Base-by-base conservation (phyloP, 2,888 invertebrate species). In the Campaea margaritaria region DNA sequence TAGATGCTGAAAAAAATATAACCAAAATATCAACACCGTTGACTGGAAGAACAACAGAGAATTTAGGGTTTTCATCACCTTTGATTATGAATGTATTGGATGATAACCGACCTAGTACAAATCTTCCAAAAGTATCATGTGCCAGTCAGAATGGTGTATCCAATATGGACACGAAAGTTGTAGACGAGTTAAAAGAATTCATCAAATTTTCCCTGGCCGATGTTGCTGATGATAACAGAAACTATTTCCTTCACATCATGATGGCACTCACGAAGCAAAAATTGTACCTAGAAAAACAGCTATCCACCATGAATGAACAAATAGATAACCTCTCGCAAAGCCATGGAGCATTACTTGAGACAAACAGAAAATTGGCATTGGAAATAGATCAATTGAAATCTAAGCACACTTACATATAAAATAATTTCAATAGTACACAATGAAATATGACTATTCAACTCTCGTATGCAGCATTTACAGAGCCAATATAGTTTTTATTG, bases 261-360 rank as follows among this genome's bases (percentile, higher is more conserved):
- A 89, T 93, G 89, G 87, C 86, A 28, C 75, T 93, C 14, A 92
- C 92, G 0, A 93, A 93, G 69, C 91, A 92, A 62, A 89, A 91
- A 62, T 64, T 93, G 59, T 91, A 82, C 76, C 76, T 93, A 47
- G 91, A 93, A 62, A 92, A 92, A 58, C 87, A 92, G 58, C 69
- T 93, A 28, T 52, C 74, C 2, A 74, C 67, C 0, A 80, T 93
- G 78, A 82, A 72, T 65, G 81, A 85, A 12, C 86, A 90, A 67
- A 79, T 93, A 59, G 76, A 86, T 48, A 77, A 72, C 57, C 73
- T 91, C 61, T 73, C 82, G 42, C 82, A 86, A 50, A 88, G 85
- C 65, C 91, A 93, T 70, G 86, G 83, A 67, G 80, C 82, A 48
- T 79, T 93, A 60, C 67, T 93, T 31, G 93, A 93, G 71, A 89